Evolutionary conservation across 2,113 vertebrate genomes (phyloP).

Genomic region (Edolisoma coerulescens): DNA sequence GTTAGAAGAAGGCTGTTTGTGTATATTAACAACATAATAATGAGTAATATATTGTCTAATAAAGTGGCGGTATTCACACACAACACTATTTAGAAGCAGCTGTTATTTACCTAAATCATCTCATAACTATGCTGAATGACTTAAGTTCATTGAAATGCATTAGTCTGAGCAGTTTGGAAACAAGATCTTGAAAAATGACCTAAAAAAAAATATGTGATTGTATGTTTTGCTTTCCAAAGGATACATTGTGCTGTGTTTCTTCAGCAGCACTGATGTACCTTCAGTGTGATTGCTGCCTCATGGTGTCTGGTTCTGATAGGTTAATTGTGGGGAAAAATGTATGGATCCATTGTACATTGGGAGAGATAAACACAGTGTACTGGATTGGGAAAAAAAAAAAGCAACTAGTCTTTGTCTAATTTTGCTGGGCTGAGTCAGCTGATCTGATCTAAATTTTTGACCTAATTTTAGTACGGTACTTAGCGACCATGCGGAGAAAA

Average conservation of each 20-base stretch:
- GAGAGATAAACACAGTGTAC: not conserved
- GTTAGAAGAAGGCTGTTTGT: not conserved
- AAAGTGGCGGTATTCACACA: not conserved
- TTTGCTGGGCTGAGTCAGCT: conserved; percentile 58
- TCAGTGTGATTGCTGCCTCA: not conserved
- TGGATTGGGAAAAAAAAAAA: not conserved
- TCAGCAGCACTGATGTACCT: not conserved
- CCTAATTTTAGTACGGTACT: conserved; percentile 72
- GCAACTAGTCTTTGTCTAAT: conserved; percentile 41
- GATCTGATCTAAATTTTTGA: conserved; percentile 78
- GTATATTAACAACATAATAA: not conserved
- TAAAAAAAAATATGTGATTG: not conserved
- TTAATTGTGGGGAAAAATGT: conserved; percentile 39
- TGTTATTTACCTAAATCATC: conserved; percentile 30
- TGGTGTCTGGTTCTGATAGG: not conserved
- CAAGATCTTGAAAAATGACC: not conserved
- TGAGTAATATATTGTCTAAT: not conserved
- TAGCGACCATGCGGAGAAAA: conserved; percentile 58
- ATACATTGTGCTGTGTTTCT: not conserved
- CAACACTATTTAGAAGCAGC: not conserved
- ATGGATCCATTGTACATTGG: not conserved
- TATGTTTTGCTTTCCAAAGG: not conserved
- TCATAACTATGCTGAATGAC: not conserved
- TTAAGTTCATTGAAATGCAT: conserved; percentile 11
- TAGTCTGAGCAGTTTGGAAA: not conserved